Evolutionary conservation across 2,888 invertebrate genomes (phyloP).

Genomic region (Cerastis leucographa): DNA sequence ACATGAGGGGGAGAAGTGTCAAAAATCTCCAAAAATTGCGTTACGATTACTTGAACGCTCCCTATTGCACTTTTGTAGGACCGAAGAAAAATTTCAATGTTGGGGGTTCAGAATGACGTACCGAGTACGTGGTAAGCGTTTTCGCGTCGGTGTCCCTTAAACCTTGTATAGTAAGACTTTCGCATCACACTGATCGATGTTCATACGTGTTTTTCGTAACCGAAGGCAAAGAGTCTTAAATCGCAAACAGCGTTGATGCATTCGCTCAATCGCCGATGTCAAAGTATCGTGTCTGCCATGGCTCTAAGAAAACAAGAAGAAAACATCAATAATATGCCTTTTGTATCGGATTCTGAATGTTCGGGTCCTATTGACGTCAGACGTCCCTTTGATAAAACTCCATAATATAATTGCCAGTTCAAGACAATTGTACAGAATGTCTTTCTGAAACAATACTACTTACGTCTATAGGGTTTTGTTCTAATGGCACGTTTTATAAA

Average conservation of each 20-base stretch:
- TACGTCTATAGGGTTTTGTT: conserved; percentile 30
- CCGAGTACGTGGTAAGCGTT: too few species aligned
- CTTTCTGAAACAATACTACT: conserved; percentile 37
- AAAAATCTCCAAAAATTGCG: too few species aligned
- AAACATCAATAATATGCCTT: neutral
- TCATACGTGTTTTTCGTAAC: neutral
- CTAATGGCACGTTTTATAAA: conserved; percentile 54
- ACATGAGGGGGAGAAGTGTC: too few species aligned
- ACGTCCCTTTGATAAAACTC: conserved; percentile 25
- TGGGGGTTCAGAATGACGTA: too few species aligned
- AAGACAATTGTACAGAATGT: conserved; percentile 37
- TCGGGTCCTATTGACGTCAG: conserved; percentile 3
- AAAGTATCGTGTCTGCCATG: neutral
- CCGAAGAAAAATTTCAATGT: too few species aligned
- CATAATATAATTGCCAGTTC: conserved; percentile 32
- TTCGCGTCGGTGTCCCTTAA: too few species aligned
- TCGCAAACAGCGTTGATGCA: neutral
- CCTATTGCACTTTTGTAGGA: too few species aligned
- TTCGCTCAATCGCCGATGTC: too few species aligned
- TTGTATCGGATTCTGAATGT: conserved; percentile 9
- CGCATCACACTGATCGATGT: neutral
- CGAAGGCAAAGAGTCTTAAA: neutral
- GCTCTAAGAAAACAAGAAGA: neutral
- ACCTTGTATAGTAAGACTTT: neutral
- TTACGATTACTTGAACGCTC: too few species aligned